Conservation (phyloP, 2,797 vertebrate genomes). For the Dryobates pubescens region DNA sequence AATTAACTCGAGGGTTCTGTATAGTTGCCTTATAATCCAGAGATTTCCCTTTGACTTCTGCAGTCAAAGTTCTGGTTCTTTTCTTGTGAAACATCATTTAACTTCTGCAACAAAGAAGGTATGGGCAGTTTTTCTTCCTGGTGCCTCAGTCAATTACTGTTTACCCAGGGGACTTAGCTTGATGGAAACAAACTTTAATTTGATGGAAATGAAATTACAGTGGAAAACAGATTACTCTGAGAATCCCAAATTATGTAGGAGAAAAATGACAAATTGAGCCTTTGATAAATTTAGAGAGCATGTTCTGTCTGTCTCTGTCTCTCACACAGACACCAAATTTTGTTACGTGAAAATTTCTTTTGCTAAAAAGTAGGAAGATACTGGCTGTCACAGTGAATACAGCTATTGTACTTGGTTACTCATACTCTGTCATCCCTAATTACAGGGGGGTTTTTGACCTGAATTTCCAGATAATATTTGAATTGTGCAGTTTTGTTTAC, state of each 20-base stretch:
- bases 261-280: not conserved
- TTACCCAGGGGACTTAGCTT: not conserved
- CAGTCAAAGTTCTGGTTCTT: not conserved
- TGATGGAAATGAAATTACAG: constrained; percentile 4
- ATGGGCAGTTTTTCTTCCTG: not conserved
- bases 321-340: not conserved
- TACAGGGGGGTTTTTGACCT: not conserved
- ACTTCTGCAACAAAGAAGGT: not conserved
- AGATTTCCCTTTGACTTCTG: not conserved
- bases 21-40: not conserved
- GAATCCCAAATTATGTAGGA: constrained; percentile 14
- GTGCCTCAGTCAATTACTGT: not conserved
- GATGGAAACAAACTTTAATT: not conserved
- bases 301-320: not conserved
- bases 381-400: not conserved
- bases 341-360: not conserved
- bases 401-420: not conserved
- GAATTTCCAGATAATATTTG: not conserved
- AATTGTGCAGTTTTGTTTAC: not conserved
- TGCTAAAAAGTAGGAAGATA: not conserved
- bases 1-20: not conserved
- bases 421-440: not conserved
- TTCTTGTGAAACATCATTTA: not conserved
- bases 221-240: constrained; percentile 15
- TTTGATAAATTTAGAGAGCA: not conserved